A percentile compares a stretch with the other conserved stretches of the same genome.
These are phyloP conservation scores for Nymphalis c-album DNA, from an alignment of 2,888 invertebrate species.

Conservation along the genomic window DNA sequence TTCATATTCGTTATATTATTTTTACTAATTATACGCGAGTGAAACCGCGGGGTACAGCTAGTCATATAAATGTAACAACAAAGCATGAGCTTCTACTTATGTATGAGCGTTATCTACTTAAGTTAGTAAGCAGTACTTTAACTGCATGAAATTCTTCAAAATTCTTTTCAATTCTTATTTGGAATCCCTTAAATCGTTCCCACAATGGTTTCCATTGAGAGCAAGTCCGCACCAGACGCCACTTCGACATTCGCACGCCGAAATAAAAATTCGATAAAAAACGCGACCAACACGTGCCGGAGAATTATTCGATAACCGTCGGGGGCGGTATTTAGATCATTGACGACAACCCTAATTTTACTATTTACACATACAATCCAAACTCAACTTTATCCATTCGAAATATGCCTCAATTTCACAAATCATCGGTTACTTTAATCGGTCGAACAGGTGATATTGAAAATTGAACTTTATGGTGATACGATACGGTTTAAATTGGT, in stretches of 20 bases:
- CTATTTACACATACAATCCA: constrained; percentile 37
- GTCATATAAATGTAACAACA: too few relatives aligned
- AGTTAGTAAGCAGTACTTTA: too few relatives aligned
- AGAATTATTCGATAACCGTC: constrained; percentile 80
- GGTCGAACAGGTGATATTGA: not conserved
- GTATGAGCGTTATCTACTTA: too few relatives aligned
- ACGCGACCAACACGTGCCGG: constrained; percentile 69
- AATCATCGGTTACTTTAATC: not conserved
- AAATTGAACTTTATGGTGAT: constrained; percentile 26
- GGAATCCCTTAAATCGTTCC: constrained; percentile 36
- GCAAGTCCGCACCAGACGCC: constrained; percentile 69
- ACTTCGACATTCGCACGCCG: constrained; percentile 71
- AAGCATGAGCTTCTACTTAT: too few relatives aligned
- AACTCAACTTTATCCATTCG: constrained; percentile 40
- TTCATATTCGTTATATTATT: too few relatives aligned
- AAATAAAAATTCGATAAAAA: constrained; percentile 76
- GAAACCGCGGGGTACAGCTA: too few relatives aligned
- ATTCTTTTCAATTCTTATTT: not conserved
- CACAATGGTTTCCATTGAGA: constrained; percentile 51
- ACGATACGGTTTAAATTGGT: constrained; percentile 41
- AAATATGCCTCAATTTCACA: constrained; percentile 40
- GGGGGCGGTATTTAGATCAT: constrained; percentile 75
- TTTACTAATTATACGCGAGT: too few relatives aligned
- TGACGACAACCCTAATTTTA: constrained; percentile 72
- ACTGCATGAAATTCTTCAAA: not conserved